Conservation (phyloP, 2,888 invertebrate species). For the Dicyrtoma fusca region DNA sequence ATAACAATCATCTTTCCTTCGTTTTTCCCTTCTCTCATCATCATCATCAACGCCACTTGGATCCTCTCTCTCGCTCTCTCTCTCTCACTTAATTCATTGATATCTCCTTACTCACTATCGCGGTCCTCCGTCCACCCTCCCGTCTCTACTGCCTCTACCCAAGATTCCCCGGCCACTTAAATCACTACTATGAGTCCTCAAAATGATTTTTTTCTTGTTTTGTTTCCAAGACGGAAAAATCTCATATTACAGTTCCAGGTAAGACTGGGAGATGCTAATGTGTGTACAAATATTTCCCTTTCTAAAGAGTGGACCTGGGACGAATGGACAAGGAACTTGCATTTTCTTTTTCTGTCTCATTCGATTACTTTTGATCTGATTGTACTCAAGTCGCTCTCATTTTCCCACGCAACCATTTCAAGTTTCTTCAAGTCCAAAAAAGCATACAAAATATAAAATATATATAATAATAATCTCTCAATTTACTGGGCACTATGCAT, state of each 20-base stretch:
- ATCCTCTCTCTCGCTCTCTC: conserved; percentile 12
- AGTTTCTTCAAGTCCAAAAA: neutral
- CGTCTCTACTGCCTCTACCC: too few relatives aligned
- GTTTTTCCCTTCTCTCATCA: conserved; percentile 25
- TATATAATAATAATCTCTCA: conserved; percentile 2
- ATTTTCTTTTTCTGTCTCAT: conserved; percentile 22
- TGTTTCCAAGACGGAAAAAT: conserved; percentile 12
- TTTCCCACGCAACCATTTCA: too few relatives aligned
- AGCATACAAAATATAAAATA: neutral
- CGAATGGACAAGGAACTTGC: conserved; percentile 26
- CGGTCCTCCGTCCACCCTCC: conserved; percentile 2
- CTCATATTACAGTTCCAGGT: conserved; percentile 36
- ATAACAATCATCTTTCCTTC: conserved; percentile 42
- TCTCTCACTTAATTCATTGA: conserved; percentile 38
- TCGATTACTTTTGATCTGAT: conserved; percentile 4
- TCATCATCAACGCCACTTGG: conserved; percentile 16
- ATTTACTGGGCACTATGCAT: too few relatives aligned
- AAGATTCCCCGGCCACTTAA: too few relatives aligned
- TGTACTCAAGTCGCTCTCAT: neutral
- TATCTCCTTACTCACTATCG: conserved; percentile 38
- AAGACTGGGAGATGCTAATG: conserved; percentile 20
- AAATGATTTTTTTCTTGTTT: conserved; percentile 8
- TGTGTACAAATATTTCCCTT: conserved; percentile 12
- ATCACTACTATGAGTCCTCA: neutral
- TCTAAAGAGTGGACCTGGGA: conserved; percentile 4